phyloP scores from a whole-genome alignment of 2,113 vertebrate species.

The Etheostoma spectabile region DNA sequence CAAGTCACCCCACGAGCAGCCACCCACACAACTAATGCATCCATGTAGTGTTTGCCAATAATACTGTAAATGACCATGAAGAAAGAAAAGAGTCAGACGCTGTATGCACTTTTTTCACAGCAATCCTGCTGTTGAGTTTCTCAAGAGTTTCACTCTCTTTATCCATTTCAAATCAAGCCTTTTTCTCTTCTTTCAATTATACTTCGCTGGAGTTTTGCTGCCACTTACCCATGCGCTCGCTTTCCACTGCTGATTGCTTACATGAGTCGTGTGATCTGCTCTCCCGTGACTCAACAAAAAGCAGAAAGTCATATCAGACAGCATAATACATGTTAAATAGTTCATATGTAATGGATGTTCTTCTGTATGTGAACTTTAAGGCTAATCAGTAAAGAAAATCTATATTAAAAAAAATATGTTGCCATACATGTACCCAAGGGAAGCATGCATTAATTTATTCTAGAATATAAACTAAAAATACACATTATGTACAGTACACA shows the following conservation, averaged over 20 bases:
- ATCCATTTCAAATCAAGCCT: slow-evolving; percentile 35
- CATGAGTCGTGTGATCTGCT: not conserved
- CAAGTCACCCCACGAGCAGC: slow-evolving; percentile 48
- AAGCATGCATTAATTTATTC: not conserved
- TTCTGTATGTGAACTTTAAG: not conserved
- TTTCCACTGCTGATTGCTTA: slow-evolving; percentile 19
- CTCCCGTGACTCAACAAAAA: slow-evolving; percentile 28
- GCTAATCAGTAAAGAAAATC: not conserved
- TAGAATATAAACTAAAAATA: slow-evolving; percentile 11
- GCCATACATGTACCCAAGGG: not conserved
- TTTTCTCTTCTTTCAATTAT: slow-evolving; percentile 5
- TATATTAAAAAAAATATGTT: not conserved
- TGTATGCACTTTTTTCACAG: not conserved
- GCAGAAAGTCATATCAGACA: slow-evolving; percentile 24
- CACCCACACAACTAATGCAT: slow-evolving; percentile 55
- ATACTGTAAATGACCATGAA: slow-evolving; percentile 39
- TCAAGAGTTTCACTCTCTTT: slow-evolving; percentile 43
- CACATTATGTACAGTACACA: not conserved
- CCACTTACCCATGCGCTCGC: not conserved
- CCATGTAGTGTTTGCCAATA: slow-evolving; percentile 46
- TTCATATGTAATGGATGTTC: slow-evolving; percentile 28
- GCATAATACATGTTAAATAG: slow-evolving; percentile 44
- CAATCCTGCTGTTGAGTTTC: slow-evolving; percentile 27
- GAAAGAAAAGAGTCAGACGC: slow-evolving; percentile 2
- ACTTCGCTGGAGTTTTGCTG: slow-evolving; percentile 29